Evolutionary conservation across 2,113 vertebrate genomes (phyloP).

Genomic region (Spilogale gracilis): DNA sequence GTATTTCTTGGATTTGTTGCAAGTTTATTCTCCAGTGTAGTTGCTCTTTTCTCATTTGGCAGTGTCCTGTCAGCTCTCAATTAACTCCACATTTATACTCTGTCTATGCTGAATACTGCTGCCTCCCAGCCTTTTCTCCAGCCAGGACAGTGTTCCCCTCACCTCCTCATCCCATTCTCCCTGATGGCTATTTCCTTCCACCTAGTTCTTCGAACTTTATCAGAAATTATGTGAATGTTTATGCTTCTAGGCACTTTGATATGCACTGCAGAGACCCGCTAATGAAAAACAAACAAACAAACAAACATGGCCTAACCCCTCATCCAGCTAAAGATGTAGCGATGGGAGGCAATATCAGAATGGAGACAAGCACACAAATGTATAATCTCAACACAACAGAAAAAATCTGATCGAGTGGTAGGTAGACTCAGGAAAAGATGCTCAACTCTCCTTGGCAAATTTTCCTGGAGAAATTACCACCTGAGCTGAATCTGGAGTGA

Average conservation of each 20-base stretch:
- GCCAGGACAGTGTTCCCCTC: neutral
- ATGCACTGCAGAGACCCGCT: neutral
- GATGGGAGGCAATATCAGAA: neutral
- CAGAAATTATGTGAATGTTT: neutral
- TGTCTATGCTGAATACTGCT: neutral
- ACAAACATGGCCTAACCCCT: neutral
- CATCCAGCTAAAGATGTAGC: neutral
- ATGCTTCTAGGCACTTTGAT: neutral
- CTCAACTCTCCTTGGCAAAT: neutral
- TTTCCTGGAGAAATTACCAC: neutral
- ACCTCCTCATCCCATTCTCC: neutral
- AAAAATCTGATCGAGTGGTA: neutral
- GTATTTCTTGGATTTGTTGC: neutral
- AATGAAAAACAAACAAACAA: neutral
- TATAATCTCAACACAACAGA: neutral
- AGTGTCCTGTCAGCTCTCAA: neutral
- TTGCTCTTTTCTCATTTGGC: neutral
- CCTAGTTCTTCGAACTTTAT: neutral
- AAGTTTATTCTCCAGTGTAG: neutral
- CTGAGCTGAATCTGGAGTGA: neutral
- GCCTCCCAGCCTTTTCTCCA: neutral
- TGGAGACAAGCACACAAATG: neutral
- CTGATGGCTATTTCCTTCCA: neutral
- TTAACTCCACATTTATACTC: neutral
- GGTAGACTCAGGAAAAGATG: neutral